phyloP scores from a whole-genome alignment of 2,888 invertebrate species.

The Pyrrhia umbra region DNA sequence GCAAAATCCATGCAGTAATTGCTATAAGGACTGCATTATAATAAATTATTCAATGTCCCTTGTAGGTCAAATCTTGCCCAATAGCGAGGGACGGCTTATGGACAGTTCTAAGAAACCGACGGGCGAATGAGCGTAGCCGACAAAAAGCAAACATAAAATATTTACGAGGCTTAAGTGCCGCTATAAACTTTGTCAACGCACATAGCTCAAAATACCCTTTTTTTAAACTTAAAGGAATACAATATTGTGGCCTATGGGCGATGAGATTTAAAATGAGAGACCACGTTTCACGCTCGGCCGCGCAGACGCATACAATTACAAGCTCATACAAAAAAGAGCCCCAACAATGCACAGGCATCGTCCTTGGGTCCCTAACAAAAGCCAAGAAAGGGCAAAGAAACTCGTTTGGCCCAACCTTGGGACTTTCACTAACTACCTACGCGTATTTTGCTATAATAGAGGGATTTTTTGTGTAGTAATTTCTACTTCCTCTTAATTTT shows the following conservation, averaged over 20 bases:
- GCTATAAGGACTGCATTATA: conserved; percentile 21
- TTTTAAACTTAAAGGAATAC: conserved; percentile 55
- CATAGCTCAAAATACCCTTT: conserved; percentile 53
- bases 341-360: conserved; percentile 85
- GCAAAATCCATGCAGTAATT: conserved; percentile 14
- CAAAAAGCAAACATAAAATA: conserved; percentile 70
- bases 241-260: conserved; percentile 75
- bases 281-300: conserved; percentile 80
- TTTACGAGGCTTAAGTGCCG: conserved; percentile 70
- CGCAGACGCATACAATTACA: conserved; percentile 88
- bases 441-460: conserved; percentile 73
- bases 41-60: conserved; percentile 42
- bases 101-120: conserved; percentile 64
- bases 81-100: conserved; percentile 33
- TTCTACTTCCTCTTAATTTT: conserved; percentile 49
- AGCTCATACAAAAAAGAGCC: conserved; percentile 82
- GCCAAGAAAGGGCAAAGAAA: conserved; percentile 89
- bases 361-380: conserved; percentile 89
- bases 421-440: conserved; percentile 89
- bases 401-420: conserved; percentile 87
- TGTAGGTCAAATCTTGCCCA: conserved; percentile 47
- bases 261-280: conserved; percentile 75
- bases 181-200: conserved; percentile 70
- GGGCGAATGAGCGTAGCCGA: conserved; percentile 51
- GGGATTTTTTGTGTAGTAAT: conserved; percentile 41